Evolutionary conservation across 2,113 vertebrate species (phyloP).

Genomic region (Vulpes ferrilata): DNA sequence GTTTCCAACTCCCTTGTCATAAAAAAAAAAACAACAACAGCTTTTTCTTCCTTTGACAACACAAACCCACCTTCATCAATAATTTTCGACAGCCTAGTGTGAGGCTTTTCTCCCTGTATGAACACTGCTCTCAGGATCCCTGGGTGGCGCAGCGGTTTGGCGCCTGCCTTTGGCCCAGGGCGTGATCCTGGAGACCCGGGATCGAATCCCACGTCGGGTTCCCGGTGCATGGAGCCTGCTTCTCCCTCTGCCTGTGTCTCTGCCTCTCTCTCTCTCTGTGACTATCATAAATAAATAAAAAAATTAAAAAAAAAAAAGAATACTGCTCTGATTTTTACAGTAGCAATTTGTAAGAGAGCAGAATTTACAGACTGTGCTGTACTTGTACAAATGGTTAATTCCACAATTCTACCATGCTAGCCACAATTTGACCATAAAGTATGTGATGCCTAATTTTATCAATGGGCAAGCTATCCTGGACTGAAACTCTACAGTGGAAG

Average conservation of each 20-base stretch:
- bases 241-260: too few relatives aligned
- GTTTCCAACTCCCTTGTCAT: background rate
- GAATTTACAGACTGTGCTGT: background rate
- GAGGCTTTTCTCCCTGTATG: background rate
- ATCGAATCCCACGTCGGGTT: too few relatives aligned
- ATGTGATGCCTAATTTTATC: constrained; percentile 40
- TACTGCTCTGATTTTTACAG: background rate
- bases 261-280: too few relatives aligned
- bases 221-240: too few relatives aligned
- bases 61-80: background rate
- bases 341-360: background rate
- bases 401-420: background rate
- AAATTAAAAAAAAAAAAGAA: too few relatives aligned
- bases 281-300: too few relatives aligned
- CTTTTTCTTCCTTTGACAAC: background rate
- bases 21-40: background rate
- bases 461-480: background rate
- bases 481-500: background rate
- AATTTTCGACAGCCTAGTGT: background rate
- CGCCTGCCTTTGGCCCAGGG: too few relatives aligned
- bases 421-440: background rate
- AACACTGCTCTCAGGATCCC: background rate
- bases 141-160: too few relatives aligned
- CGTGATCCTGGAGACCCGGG: too few relatives aligned
- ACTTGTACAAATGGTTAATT: constrained; percentile 46